These are phyloP conservation scores for Corythornis leucogaster DNA, from an alignment of 2,797 vertebrate genomes.

Conservation along the genomic window DNA sequence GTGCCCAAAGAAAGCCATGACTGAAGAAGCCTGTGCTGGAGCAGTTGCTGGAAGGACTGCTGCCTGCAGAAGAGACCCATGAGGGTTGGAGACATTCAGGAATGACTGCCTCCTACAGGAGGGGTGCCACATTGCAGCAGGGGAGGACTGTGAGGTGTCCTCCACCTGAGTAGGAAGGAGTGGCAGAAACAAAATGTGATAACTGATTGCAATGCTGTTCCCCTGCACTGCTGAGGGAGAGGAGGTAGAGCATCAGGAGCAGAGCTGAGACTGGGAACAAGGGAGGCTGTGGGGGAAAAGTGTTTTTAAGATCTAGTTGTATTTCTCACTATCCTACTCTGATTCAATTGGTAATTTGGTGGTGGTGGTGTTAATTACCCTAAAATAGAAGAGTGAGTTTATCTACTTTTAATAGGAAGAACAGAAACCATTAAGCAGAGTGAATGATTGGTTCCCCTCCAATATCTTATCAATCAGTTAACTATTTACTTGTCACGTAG, in stretches of 20 bases:
- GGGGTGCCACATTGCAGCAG: neutral
- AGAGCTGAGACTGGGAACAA: neutral
- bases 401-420: slow-evolving; percentile 25
- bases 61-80: neutral
- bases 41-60: neutral
- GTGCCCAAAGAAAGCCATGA: neutral
- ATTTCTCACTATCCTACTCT: neutral
- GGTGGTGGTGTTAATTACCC: neutral
- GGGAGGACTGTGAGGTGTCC: neutral
- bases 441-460: neutral
- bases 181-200: neutral
- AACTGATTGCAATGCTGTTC: neutral
- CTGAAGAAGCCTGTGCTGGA: neutral
- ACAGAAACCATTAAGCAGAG: neutral
- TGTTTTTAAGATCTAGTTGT: neutral
- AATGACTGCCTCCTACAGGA: neutral
- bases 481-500: neutral
- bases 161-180: neutral
- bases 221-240: neutral
- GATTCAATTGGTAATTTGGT: neutral
- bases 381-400: neutral
- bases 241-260: neutral
- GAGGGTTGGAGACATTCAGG: neutral
- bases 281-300: neutral
- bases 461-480: neutral